These are phyloP conservation scores for Amphipoea lucens DNA, from an alignment of 2,888 invertebrate species.

Conservation along the genomic window DNA sequence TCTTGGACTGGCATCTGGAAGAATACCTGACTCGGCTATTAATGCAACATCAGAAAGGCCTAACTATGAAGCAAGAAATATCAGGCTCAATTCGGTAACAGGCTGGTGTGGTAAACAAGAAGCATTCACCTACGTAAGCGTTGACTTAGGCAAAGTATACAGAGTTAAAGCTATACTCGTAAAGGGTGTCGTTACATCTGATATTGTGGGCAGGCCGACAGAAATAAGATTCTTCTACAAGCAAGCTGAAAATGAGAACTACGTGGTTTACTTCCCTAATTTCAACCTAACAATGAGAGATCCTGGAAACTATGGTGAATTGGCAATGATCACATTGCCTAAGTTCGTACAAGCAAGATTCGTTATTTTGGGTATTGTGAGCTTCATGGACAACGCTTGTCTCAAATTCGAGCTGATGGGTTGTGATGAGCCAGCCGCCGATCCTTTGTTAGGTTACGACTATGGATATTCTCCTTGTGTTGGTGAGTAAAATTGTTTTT, in stretches of 20 bases:
- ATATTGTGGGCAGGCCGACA: conserved; percentile 98
- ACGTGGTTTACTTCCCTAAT: conserved; percentile 99
- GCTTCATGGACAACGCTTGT: conserved; percentile 99
- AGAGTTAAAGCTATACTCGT: conserved; percentile 97
- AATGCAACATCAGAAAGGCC: conserved; percentile 98
- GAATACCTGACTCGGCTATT: conserved; percentile 98
- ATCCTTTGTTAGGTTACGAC: conserved; percentile 97
- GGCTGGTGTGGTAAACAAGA: conserved; percentile 99
- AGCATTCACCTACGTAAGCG: conserved; percentile 98
- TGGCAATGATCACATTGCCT: conserved; percentile 98
- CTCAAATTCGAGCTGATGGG: conserved; percentile 99
- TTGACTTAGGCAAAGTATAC: conserved; percentile 97
- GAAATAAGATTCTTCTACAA: conserved; percentile 99
- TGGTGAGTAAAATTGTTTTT: conserved; percentile 86
- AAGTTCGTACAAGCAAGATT: conserved; percentile 98
- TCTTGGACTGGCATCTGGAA: conserved; percentile 96
- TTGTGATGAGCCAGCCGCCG: conserved; percentile 95
- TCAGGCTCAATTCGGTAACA: conserved; percentile 97
- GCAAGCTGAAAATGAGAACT: conserved; percentile 97
- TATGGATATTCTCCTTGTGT: conserved; percentile 98
- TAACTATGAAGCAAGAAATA: conserved; percentile 97
- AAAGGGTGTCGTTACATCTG: conserved; percentile 98
- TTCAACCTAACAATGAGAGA: conserved; percentile 98
- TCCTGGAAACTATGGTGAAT: conserved; percentile 98
- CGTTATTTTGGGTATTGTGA: conserved; percentile 98